Evolutionary conservation across 2,888 invertebrate genomes (phyloP), one percentile per base, ranked within the genome.

Genomic region (Dendrolimus pini): DNA sequence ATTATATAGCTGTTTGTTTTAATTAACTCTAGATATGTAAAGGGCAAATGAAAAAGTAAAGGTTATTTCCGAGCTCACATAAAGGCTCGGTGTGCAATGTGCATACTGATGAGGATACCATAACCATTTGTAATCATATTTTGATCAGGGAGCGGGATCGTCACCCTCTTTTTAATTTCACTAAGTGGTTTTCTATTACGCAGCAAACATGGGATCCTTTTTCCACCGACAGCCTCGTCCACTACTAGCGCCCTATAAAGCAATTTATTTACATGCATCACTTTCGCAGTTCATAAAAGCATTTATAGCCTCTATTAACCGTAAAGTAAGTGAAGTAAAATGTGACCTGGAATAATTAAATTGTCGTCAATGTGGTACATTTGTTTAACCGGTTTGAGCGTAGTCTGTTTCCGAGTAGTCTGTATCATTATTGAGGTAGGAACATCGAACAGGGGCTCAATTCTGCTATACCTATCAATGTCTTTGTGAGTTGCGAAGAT

Each of bases 151-250:
- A 30, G 30, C 30, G 30, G 69, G 80, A 77, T 71, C 80, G 72
- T 75, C 80, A 77, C 80, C 82, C 85, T 73, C 71, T 53, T 72
- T 84, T 86, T 89, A 88, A 90, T 89, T 87, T 87, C 70, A 75
- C 86, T 85, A 78, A 90, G 88, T 87, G 89, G 83, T 78, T 80
- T 83, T 83, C 85, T 75, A 82, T 82, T 75, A 80, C 80, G 80
- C 75, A 67, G 74, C 78, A 85, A 89, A 89, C 88, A 89, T 84
- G 86, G 88, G 85, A 87, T 78, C 85, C 82, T 70, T 70, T 76
- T 83, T 71, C 82, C 84, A 83, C 77, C 78, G 77, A 77, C 85
- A 77, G 85, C 89, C 82, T 83, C 82, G 72, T 67, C 74, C 72
- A 75, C 79, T 76, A 78, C 76, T 80, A 72, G 64, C 72, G 73